These are phyloP conservation scores for Drosophila pseudoananassae DNA, from an alignment of 1,140 invertebrate genomes.

Conservation along the genomic window DNA sequence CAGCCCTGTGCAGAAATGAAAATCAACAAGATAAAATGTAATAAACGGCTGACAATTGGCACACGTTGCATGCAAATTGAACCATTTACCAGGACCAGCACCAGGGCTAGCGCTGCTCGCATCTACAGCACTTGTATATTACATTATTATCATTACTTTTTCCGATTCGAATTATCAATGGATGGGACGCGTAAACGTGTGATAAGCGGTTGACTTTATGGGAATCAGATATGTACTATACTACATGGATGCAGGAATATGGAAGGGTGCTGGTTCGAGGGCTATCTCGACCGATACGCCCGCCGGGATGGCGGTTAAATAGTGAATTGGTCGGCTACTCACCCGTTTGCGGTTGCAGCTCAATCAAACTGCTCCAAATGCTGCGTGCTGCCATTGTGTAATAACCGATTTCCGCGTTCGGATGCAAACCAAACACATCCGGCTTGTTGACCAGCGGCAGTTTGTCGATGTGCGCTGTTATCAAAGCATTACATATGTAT, in stretches of 20 bases:
- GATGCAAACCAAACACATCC: constrained; percentile 95
- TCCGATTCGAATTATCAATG: constrained; percentile 58
- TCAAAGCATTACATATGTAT: constrained; percentile 64
- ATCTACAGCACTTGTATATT: constrained; percentile 24
- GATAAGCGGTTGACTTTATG: constrained; percentile 12
- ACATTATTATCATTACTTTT: constrained; percentile 50
- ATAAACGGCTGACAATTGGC: constrained; percentile 81
- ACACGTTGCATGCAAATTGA: constrained; percentile 79
- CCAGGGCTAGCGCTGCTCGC: constrained; percentile 25
- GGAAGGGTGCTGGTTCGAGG: neutral
- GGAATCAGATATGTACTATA: neutral
- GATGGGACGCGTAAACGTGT: constrained; percentile 1
- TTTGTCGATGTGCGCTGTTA: constrained; percentile 87
- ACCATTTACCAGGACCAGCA: constrained; percentile 56
- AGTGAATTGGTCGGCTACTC: constrained; percentile 44
- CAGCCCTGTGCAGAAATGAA: constrained; percentile 55
- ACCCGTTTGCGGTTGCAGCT: constrained; percentile 94
- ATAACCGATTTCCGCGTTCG: constrained; percentile 96
- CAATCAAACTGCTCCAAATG: constrained; percentile 93
- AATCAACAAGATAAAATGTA: constrained; percentile 82
- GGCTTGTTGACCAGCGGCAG: constrained; percentile 91
- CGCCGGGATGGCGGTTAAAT: constrained; percentile 25
- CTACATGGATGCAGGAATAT: neutral
- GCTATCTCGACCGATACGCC: constrained; percentile 39
- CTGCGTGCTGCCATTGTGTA: constrained; percentile 93